Base-by-base conservation (phyloP, 2,888 invertebrate species). In the Drosophila tanythrix region DNA sequence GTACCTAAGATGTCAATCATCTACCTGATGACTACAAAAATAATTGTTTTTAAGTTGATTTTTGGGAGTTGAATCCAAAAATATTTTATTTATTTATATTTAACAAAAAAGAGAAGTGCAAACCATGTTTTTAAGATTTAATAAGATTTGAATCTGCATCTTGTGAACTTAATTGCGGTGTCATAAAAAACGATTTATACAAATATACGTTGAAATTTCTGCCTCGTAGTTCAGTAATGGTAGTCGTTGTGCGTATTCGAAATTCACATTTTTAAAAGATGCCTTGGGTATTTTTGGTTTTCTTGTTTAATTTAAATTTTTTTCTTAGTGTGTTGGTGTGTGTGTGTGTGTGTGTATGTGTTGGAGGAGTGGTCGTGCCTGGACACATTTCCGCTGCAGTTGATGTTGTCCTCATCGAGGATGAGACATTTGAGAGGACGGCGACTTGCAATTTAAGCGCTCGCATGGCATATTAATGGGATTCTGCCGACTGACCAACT, bases 391-490 rank as follows among this genome's bases (percentile, higher is more conserved):
- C 85, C 85, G 88, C 70, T 86, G 85, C 85, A 85, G 80, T 84
- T 84, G 69, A 52, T 61, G 60, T 18, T 61, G 56, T 40, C 35
- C 48, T 48, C 64, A 63, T 36, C 18, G 73, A 68, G 73, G 64
- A 79, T 57, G 81, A 81, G 83, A 74, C 63, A 75, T 62, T 72
- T 60, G 74, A 70, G 83, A 85, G 86, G 70, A 79, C 56, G 84
- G 72, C 84, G 87, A 74, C 84, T 82, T 88, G 89, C 84, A 87
- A 89, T 89, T 87, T 87, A 82, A 89, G 85, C 88, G 86, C 81
- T 86, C 73, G 80, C 83, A 64, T 86, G 83, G 85, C 89, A 86
- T 86, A 82, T 89, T 86, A 86, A 86, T 86, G 81, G 81, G 71
- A 71, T 70, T 81, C 53, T 56, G 76, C 56, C 68, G 56, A 68